Evolutionary conservation across 2,797 vertebrate genomes (phyloP).

Genomic region (Sebastolobus altivelis): DNA sequence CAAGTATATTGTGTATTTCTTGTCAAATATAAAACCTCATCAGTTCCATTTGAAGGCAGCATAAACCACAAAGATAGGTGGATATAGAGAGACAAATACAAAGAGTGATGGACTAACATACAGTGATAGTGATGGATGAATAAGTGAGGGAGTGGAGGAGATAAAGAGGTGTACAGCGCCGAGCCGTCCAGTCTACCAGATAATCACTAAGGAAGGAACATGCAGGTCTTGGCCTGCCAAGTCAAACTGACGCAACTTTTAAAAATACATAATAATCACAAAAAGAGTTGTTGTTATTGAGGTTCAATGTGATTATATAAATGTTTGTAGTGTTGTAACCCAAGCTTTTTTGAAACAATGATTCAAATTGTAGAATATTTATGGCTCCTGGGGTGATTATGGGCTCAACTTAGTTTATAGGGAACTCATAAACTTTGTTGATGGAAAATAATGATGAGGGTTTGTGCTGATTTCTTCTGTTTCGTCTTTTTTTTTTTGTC

Average conservation of each 20-base stretch:
- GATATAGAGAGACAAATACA: not conserved
- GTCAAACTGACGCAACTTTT: not conserved
- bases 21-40: not conserved
- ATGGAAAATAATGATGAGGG: not conserved
- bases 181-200: constrained; percentile 23
- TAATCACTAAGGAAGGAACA: not conserved
- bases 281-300: not conserved
- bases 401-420: not conserved
- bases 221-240: not conserved
- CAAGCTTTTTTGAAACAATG: not conserved
- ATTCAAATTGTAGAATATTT: not conserved
- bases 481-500: not conserved
- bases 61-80: not conserved
- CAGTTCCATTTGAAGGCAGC: not conserved
- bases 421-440: not conserved
- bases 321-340: not conserved
- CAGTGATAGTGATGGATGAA: constrained; percentile 9
- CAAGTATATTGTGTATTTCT: not conserved
- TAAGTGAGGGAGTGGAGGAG: constrained; percentile 21
- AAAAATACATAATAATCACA: not conserved
- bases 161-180: constrained; percentile 31
- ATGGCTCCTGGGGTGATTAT: not conserved
- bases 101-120: not conserved
- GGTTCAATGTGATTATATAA: not conserved
- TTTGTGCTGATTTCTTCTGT: not conserved